Conservation (phyloP, 2,888 invertebrate genomes). For the Lasioglossum pauxillum region DNA sequence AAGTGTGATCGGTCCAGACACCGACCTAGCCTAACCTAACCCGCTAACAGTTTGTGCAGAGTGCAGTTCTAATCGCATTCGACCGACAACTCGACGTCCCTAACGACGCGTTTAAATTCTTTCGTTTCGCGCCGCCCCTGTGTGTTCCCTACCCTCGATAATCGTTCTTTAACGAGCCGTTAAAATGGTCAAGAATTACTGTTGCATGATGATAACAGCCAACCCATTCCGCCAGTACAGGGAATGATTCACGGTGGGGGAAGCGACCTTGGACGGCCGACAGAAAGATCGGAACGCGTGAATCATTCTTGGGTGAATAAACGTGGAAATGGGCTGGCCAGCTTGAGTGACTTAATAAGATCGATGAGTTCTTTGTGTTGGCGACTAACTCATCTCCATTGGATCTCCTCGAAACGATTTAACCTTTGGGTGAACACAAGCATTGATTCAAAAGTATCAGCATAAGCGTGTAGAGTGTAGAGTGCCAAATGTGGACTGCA, state of each 20-base stretch:
- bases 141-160: not conserved
- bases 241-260: not conserved
- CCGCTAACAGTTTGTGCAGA: constrained; percentile 55
- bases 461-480: not conserved
- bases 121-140: not conserved
- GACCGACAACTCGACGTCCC: not conserved
- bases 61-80: constrained; percentile 36
- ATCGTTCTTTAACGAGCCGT: constrained; percentile 6
- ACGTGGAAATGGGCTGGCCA: not conserved
- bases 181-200: not conserved
- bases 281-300: not conserved
- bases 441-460: not conserved
- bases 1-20: constrained; percentile 36
- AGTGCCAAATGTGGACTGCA: not conserved
- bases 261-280: not conserved
- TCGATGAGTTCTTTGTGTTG: not conserved
- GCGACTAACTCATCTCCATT: not conserved
- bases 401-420: not conserved
- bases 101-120: constrained; percentile 12
- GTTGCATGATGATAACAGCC: not conserved
- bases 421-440: not conserved
- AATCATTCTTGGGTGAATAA: not conserved
- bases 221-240: not conserved
- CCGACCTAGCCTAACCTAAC: constrained; percentile 44
- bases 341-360: not conserved